Conservation (phyloP, 1,140 invertebrate species). For the Bombus waltoni region DNA sequence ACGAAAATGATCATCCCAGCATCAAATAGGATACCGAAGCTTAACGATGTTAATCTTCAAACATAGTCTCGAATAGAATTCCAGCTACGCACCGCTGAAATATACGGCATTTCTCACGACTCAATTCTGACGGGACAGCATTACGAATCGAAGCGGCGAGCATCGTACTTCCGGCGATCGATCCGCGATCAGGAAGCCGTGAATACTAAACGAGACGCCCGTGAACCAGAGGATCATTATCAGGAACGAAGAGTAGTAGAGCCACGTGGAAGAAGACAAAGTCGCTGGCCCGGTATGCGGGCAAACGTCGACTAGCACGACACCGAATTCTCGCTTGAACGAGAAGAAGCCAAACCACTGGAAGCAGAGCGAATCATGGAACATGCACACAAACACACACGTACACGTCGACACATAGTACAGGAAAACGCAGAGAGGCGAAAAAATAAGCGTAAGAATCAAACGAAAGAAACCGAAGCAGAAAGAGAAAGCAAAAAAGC, state of each 20-base stretch:
- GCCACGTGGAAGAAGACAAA: constrained; percentile 68
- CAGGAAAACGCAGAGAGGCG: constrained; percentile 37
- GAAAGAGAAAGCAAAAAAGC: not conserved
- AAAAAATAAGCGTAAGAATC: constrained; percentile 17
- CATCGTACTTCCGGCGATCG: constrained; percentile 66
- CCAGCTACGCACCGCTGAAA: constrained; percentile 32
- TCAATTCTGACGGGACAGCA: constrained; percentile 54
- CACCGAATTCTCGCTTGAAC: constrained; percentile 31
- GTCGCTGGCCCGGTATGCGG: constrained; percentile 69
- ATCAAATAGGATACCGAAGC: constrained; percentile 17
- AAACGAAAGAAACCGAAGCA: not conserved
- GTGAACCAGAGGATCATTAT: constrained; percentile 38
- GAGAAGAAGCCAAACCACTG: constrained; percentile 44
- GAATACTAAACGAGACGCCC: constrained; percentile 51
- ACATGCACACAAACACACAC: constrained; percentile 6
- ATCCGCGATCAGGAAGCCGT: constrained; percentile 50
- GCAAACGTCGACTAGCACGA: constrained; percentile 60
- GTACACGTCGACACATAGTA: constrained; percentile 15
- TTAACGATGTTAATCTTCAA: constrained; percentile 6
- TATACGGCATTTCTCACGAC: constrained; percentile 43
- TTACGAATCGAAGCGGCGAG: constrained; percentile 63
- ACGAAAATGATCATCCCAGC: not conserved
- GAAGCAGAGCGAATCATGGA: constrained; percentile 33
- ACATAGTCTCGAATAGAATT: constrained; percentile 22
- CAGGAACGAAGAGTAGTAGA: constrained; percentile 39